Evolutionary conservation across 2,797 vertebrate genomes (phyloP).

Genomic region (Neomorphus geoffroyi): DNA sequence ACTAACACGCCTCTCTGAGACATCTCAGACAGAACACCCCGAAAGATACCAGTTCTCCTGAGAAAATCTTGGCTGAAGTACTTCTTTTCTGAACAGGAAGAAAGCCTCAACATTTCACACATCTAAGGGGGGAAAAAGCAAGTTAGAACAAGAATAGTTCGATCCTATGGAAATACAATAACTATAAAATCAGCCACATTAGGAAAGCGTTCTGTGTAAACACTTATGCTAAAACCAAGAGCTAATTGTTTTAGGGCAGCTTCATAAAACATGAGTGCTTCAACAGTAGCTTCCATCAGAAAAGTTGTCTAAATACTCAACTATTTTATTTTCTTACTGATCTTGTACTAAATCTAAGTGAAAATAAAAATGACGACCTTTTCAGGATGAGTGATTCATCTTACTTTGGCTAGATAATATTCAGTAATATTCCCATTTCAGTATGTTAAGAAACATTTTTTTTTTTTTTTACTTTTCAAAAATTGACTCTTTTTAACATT

Average conservation of each 20-base stretch:
- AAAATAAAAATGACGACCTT: background rate
- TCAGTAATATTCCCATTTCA: background rate
- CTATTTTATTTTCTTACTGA: background rate
- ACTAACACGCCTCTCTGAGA: background rate
- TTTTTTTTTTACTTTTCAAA: background rate
- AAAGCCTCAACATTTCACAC: background rate
- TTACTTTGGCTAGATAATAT: background rate
- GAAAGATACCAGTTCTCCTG: background rate
- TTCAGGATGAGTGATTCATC: background rate
- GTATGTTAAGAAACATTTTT: background rate
- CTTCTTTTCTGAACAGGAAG: background rate
- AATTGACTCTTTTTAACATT: background rate
- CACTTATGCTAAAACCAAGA: background rate
- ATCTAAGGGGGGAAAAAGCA: background rate
- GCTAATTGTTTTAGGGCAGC: background rate
- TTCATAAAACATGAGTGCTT: background rate
- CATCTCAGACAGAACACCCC: background rate
- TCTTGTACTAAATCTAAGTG: background rate
- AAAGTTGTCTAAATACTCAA: background rate
- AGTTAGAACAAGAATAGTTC: background rate
- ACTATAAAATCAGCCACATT: background rate
- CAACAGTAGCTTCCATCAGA: background rate
- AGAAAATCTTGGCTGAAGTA: conserved; percentile 10
- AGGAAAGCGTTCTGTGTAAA: background rate
- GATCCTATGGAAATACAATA: background rate